Evolutionary conservation across 1,140 invertebrate species (phyloP), one percentile per base, ranked within the genome.

Genomic region (Eubasilissa regina): DNA sequence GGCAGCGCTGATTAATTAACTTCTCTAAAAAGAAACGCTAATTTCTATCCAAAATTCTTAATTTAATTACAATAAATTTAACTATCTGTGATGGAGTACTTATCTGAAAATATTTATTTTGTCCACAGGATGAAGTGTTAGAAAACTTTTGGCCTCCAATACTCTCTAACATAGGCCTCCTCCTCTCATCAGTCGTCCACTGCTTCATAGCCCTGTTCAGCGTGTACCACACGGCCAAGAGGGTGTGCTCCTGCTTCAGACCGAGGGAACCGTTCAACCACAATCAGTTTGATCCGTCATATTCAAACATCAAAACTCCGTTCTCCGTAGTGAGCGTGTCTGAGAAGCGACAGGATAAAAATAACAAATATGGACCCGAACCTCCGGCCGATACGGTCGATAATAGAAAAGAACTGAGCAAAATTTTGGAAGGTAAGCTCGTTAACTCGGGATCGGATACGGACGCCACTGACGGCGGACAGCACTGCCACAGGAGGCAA

Each of bases 211-310:
- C 91, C 64, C 84, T 90, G 6, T 83, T 91, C 48, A 87, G 88
- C 74, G 90, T 90, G 47, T 91, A 90, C 84, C 87, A 89, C 82
- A 86, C 90, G 25, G 89, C 91, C 19, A 86, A 88, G 81, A 85
- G 89, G 10, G 85, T 92, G 6, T 92, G 91, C 81, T 87, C 91
- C 15, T 92, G 91, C 84, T 89, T 91, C 84, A 84, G 86, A 8
- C 86, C 86, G 25, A 86, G 87, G 78, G 88, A 87, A 80, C 78
- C 87, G 17, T 89, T 85, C 84, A 87, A 89, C 84, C 88, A 89
- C 84, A 89, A 89, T 83, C 87, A 89, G 82, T 89, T 89, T 85
- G 87, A 88, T 77, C 86, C 86, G 0, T 82, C 82, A 47, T 88
- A 85, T 72, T 76, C 75, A 74, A 87, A 87, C 72, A 70, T 84